Base-by-base conservation (phyloP, 2,888 invertebrate species). In the Brachycybe producta region DNA sequence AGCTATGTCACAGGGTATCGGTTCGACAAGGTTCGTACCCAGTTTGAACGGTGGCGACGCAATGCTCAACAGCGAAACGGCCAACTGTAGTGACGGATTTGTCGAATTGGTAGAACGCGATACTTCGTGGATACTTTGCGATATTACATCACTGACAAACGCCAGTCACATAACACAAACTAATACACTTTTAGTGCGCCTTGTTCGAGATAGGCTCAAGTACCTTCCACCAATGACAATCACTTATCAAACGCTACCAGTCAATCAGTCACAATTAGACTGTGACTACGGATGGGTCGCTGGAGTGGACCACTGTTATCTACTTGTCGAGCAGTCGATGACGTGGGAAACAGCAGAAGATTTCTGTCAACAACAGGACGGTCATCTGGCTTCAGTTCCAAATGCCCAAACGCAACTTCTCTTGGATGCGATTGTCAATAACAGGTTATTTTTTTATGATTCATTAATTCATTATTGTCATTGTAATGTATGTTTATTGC, bases 201-300 rank as follows among this genome's bases (percentile, higher is more conserved):
- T 47, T 17, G 38, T 38, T 8, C 8, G 38, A 26, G 7, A 47
- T 11, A 15, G 3, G 2, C 8, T 13, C 3, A 23, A 26, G 58
- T 11, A 8, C 19, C 5, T 1, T 23, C 11, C 35, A 7, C 11
- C 24, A 24, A 21, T 27, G 2, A 17, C n/a, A 5, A 26, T 55
- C 5, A 55, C 46, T 17, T 55, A 55, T 35, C 41, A 32, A 26
- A 53, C 55, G 1, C 5, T 55, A 17, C 47, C 54, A 28, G 57
- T 55, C 5, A 59, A 49, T 15, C 53, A 57, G 8, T 35, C 41
- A 4, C 30, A 24, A 4, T 54, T 35, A 1, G 51, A 43, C 11
- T 82, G 82, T 64, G 78, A 77, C 40, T 82, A 78, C 57, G 80
- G 80, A 0, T 82, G 81, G 80, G 75, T 81, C 52, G 68, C 76